phyloP scores from a whole-genome alignment of 2,888 invertebrate genomes.

The Cryptosula pallasiana region DNA sequence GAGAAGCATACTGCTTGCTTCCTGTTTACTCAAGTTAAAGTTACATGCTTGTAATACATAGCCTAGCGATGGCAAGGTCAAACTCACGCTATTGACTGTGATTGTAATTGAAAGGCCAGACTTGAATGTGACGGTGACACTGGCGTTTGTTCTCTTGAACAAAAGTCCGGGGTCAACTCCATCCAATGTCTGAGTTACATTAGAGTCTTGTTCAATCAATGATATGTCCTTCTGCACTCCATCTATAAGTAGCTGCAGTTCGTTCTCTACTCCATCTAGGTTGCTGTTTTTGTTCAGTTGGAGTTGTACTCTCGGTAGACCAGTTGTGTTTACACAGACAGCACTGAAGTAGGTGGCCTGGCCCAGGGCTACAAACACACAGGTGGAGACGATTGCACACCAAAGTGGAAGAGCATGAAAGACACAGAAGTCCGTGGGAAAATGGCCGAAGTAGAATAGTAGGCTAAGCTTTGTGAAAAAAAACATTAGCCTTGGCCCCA shows the following conservation, averaged over 20 bases:
- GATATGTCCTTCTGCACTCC: background rate
- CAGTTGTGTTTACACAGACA: background rate
- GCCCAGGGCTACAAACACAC: background rate
- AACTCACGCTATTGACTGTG: background rate
- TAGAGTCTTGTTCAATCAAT: background rate
- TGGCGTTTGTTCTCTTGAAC: conserved; percentile 3
- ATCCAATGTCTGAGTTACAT: background rate
- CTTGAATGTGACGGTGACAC: background rate
- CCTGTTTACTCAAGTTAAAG: too few relatives aligned
- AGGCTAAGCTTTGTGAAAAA: too few relatives aligned
- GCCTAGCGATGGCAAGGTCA: too few relatives aligned
- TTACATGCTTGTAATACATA: too few relatives aligned
- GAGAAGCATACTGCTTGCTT: too few relatives aligned
- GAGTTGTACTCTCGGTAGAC: conserved; percentile 1
- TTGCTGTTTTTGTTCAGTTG: conserved; percentile 2
- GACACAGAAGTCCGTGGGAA: too few relatives aligned
- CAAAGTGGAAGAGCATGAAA: too few relatives aligned
- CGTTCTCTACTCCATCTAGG: background rate
- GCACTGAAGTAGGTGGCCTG: conserved; percentile 20
- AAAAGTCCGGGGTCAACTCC: background rate
- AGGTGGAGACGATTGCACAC: too few relatives aligned
- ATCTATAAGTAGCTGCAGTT: conserved; percentile 3
- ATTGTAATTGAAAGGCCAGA: background rate
- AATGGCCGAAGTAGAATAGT: too few relatives aligned
- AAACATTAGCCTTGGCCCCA: too few relatives aligned